phyloP scores from a whole-genome alignment of 2,888 invertebrate species.

The Athalia rosae region DNA sequence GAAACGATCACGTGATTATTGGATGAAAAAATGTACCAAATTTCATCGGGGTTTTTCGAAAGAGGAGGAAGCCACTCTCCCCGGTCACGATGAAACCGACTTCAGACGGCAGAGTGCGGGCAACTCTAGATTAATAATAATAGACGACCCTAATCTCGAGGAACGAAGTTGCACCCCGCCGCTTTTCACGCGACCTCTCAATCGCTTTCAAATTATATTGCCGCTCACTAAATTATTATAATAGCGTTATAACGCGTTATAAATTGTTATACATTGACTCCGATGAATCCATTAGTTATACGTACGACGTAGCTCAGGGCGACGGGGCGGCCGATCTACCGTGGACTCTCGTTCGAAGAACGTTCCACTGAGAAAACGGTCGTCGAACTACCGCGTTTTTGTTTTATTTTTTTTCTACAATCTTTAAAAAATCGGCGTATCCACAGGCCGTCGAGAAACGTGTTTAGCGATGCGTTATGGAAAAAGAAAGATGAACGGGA shows the following conservation, averaged over 20 bases:
- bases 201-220: slow-evolving; percentile 19
- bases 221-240: background rate
- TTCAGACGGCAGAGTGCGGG: too few relatives aligned
- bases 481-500: slow-evolving; percentile 33
- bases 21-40: too few relatives aligned
- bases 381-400: slow-evolving; percentile 15
- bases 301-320: slow-evolving; percentile 19
- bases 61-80: too few relatives aligned
- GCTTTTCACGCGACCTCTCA: slow-evolving; percentile 48
- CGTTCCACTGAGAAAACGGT: slow-evolving; percentile 16
- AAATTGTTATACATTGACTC: slow-evolving; percentile 37
- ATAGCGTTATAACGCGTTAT: slow-evolving; percentile 12
- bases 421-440: too few relatives aligned
- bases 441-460: slow-evolving; percentile 20
- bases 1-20: too few relatives aligned
- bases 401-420: too few relatives aligned
- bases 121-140: slow-evolving; percentile 34
- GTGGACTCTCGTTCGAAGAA: background rate
- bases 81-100: too few relatives aligned
- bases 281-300: slow-evolving; percentile 38
- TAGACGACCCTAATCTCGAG: slow-evolving; percentile 43
- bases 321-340: background rate
- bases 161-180: slow-evolving; percentile 49
- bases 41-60: too few relatives aligned
- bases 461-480: slow-evolving; percentile 20